Evolutionary conservation across 2,797 vertebrate genomes (phyloP), one percentile per base, ranked within the genome.

Genomic region (Columba guinea): DNA sequence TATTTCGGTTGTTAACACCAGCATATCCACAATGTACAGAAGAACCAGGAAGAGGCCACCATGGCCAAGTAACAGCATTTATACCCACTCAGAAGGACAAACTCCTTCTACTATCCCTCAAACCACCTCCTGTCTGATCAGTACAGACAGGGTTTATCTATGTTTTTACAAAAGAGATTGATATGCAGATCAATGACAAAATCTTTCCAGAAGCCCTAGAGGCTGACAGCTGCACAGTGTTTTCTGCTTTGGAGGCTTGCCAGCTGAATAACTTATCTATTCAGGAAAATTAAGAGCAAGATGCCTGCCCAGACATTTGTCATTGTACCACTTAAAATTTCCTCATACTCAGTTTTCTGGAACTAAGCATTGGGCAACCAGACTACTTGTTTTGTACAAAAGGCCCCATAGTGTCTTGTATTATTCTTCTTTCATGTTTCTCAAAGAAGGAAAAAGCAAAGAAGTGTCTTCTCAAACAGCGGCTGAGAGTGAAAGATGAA

Each of bases 151-250:
- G 46, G 11, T 27, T 89, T 83, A 76, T 48, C 32, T 32, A 6
- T 28, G 11, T n/a, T 86, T 84, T 68, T 58, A 77, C 76, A 23
- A n/a, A 41, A 75, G 21, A 59, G 7, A 64, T 64, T 27, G 46
- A 84, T 56, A 84, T 35, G 49, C 58, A 78, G 22, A 84, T 84
- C 41, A 76, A 53, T 71, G 20, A 78, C 75, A 75, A 30, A 62
- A 58, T 62, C 75, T 81, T 85, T 87, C 81, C 73, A 48, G 82
- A 93, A 71, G 75, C 71, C 87, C 81, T 65, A 2, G 19, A 67
- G 94, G 96, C 68, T 81, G 48, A 87, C 91, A 96, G 80, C 88
- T 97, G 96, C 86, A 59, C 17, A 9, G 18, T 64, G 12, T 56
- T 74, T 80, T 62, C 46, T 83, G 51, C 32, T 80, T 46, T 83